phyloP scores from a whole-genome alignment of 2,888 invertebrate genomes.

The Timema podura region DNA sequence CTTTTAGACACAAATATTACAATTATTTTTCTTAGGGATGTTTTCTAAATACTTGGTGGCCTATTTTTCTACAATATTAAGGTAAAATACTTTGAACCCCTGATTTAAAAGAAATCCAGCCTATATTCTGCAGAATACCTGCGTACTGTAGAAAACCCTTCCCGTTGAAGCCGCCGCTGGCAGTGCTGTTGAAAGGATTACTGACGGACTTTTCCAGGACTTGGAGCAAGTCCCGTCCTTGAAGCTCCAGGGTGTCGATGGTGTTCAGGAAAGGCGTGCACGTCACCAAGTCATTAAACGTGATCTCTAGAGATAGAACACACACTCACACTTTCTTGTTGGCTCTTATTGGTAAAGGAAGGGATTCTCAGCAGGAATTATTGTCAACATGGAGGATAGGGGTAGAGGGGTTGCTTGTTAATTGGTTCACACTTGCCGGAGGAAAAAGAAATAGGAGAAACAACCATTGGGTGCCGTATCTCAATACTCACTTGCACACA shows the following conservation, averaged over 20 bases:
- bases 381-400: conserved; percentile 4
- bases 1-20: no score
- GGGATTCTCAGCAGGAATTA: no score
- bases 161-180: conserved; percentile 46
- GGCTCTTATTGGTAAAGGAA: conserved; percentile 17
- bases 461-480: no score
- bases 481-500: no score
- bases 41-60: no score
- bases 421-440: no score
- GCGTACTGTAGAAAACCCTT: conserved; percentile 58
- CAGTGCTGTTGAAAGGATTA: conserved; percentile 36
- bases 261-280: conserved; percentile 74
- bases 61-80: no score
- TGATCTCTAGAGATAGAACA: conserved; percentile 53
- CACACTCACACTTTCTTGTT: background rate
- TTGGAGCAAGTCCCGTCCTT: conserved; percentile 59
- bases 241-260: conserved; percentile 64
- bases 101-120: background rate
- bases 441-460: no score
- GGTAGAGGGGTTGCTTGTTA: no score
- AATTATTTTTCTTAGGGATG: no score
- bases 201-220: conserved; percentile 48
- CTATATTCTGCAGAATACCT: conserved; percentile 42
- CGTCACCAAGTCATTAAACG: conserved; percentile 63
- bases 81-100: no score